Percentiles rank a stretch among this genome's conserved stretches.
Evolutionary conservation across 1,140 invertebrate genomes (phyloP).

Genomic region (Trichogramma pretiosum): DNA sequence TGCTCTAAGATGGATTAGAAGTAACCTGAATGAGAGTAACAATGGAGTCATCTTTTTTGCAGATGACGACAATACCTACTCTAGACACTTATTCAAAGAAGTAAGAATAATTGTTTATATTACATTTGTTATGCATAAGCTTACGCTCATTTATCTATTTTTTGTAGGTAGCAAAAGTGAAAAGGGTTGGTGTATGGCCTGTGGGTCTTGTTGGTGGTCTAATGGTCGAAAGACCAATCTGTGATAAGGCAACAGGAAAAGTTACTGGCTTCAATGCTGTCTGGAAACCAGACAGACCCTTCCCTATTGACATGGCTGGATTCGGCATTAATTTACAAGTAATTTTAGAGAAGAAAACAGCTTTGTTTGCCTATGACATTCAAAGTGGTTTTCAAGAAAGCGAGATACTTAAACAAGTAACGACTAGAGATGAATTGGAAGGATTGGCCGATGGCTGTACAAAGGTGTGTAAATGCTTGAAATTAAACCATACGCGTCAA

Average conservation of each 20-base stretch:
- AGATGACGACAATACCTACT: conserved; percentile 97
- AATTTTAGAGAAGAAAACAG: conserved; percentile 66
- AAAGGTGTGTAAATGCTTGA: conserved; percentile 52
- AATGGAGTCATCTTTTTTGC: conserved; percentile 90
- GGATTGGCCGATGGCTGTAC: conserved; percentile 82
- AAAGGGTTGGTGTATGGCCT: conserved; percentile 92
- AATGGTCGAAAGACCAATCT: conserved; percentile 73
- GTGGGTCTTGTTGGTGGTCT: conserved; percentile 90
- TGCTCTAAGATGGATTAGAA: conserved; percentile 78
- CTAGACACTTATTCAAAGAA: conserved; percentile 81
- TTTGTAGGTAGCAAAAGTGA: conserved; percentile 66
- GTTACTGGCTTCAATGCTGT: conserved; percentile 75
- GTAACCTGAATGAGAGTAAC: conserved; percentile 48
- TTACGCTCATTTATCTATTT: conserved; percentile 1
- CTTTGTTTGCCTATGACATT: conserved; percentile 73
- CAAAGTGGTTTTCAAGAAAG: conserved; percentile 87
- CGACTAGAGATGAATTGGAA: conserved; percentile 69
- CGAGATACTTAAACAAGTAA: conserved; percentile 73
- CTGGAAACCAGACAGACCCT: conserved; percentile 82
- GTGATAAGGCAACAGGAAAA: conserved; percentile 57
- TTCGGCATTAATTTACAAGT: conserved; percentile 87
- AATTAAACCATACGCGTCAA: too few species aligned
- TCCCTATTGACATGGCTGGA: conserved; percentile 97
- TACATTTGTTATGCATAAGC: background rate
- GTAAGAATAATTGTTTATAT: conserved; percentile 40